Evolutionary conservation across 2,888 invertebrate genomes (phyloP), one percentile per base, ranked within the genome.

Genomic region (Peribatodes rhomboidaria): DNA sequence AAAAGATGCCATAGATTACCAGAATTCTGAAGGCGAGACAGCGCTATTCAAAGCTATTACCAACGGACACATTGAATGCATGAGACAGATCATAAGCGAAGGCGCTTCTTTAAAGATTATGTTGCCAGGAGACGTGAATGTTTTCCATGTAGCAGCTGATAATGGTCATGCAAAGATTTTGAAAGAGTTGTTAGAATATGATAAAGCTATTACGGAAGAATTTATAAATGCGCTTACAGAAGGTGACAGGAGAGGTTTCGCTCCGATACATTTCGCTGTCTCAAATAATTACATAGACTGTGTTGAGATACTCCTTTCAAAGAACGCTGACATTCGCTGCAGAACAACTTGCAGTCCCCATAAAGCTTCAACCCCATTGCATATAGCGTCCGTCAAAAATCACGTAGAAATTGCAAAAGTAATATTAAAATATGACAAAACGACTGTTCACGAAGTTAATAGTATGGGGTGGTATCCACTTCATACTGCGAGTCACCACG

Each of bases 61-160:
- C 14, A 77, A 89, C 46, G 90, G 90, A 0, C 88, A 92, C 44
- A 74, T 85, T 2, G 86, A 89, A 16, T 94, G 94, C 70, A 89
- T 94, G 0, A 79, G 81, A 71, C 83, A 88, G 31, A 85, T 94
- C 50, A 75, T 94, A 6, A 80, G 85, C 2, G 90, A 90, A 80
- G 94, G 93, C 18, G 94, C 94, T 3, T 88, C 90, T 1, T 74
- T 94, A 1, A 88, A 88, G 72, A 81, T 89, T 14, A 86, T 81
- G 52, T 74, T 94, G 46, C 87, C 89, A 14, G 92, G 92, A 16
- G 86, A 93, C 22, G 83, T 91, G 0, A 95, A 94, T 42, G 92
- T 95, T 50, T 83, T 95, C n/a, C 95, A 95, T 69, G 83, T 94
- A 62, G 95, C 95, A 37, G 94, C 95, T 42, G 94, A 94, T 72